Evolutionary conservation across 2,888 invertebrate genomes (phyloP), one percentile per base, ranked within the genome.

Genomic region (Bugulina stolonifera): DNA sequence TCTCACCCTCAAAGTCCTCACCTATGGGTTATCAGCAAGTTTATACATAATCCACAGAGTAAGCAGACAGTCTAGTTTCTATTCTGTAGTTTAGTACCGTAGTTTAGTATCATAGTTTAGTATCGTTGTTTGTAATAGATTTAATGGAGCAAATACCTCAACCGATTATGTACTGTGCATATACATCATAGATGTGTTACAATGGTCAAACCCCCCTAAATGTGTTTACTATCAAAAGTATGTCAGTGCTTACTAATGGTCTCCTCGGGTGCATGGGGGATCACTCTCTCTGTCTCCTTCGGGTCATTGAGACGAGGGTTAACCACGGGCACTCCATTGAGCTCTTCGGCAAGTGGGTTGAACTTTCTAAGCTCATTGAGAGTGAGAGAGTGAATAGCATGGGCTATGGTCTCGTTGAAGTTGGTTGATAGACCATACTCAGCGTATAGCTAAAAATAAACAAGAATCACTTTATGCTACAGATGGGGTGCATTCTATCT

Each of bases 361-460:
- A 80, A 80, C 64, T 79, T 71, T 71, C 72, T 74, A 71, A 80
- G 74, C 2, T 77, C 79, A 35, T 77, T 75, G 3, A 79, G 77
- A 0, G 79, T 78, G 77, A 79, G 76, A 2, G 78, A 78, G 73
- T 80, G 79, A n/a, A 80, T 75, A 5, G 79, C 78, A 58, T 80
- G 79, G 0, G 77, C 79, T 10, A 80, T 76, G 2, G 78, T 78
- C 72, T 79, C 79, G 54, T 79, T 80, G 72, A 76, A 79, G 18
- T 75, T 76, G 1, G 71, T 1, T 1, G 78, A 75, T 14, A 80
- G 52, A 1, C 75, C 75, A 1, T 70, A 14, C 14, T 5, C 27
- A 5, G 34, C 32, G 52, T 25, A 70, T 18, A 70, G 3, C 70
- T 70, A 32, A n/a, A 54, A 64, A 18, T 43, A n/a, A n/a, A n/a